Conservation (phyloP, 2,888 invertebrate genomes). For the Tholera decimalis region DNA sequence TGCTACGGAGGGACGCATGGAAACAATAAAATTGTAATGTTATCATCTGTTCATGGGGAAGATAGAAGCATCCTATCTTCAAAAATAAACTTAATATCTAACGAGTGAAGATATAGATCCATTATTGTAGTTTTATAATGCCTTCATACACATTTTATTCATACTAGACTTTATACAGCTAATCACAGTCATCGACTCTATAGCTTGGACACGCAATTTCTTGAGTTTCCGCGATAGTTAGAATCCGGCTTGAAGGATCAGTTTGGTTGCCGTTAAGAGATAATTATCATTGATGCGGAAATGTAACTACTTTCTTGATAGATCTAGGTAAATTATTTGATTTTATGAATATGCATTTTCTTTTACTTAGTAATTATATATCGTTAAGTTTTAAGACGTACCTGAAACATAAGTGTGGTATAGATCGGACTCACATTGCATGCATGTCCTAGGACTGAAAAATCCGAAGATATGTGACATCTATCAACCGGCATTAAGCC, state of each 20-base stretch:
- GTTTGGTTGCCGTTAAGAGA: conserved; percentile 40
- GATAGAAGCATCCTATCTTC: not conserved
- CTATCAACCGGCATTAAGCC: too few relatives aligned
- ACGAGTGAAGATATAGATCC: not conserved
- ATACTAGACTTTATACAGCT: conserved; percentile 23
- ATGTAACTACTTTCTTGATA: conserved; percentile 49
- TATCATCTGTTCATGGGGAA: conserved; percentile 26
- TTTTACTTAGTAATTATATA: not conserved
- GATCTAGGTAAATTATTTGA: conserved; percentile 23
- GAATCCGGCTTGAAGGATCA: conserved; percentile 65
- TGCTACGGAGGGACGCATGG: conserved; percentile 39
- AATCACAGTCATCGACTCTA: conserved; percentile 26
- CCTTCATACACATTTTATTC: not conserved
- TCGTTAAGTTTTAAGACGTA: not conserved
- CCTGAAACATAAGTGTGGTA: too few relatives aligned
- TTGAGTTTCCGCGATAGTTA: conserved; percentile 53
- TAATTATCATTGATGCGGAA: conserved; percentile 54
- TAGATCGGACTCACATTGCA: too few relatives aligned
- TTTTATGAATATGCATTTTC: not conserved
- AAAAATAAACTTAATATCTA: not conserved
- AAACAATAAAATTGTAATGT: conserved; percentile 46
- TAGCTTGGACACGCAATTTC: conserved; percentile 39
- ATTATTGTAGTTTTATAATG: conserved; percentile 4
- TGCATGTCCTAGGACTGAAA: too few relatives aligned
- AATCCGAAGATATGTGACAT: too few relatives aligned